Evolutionary conservation across 2,888 invertebrate species (phyloP), one percentile per base, ranked within the genome.

Genomic region (Mythimna loreyi): DNA sequence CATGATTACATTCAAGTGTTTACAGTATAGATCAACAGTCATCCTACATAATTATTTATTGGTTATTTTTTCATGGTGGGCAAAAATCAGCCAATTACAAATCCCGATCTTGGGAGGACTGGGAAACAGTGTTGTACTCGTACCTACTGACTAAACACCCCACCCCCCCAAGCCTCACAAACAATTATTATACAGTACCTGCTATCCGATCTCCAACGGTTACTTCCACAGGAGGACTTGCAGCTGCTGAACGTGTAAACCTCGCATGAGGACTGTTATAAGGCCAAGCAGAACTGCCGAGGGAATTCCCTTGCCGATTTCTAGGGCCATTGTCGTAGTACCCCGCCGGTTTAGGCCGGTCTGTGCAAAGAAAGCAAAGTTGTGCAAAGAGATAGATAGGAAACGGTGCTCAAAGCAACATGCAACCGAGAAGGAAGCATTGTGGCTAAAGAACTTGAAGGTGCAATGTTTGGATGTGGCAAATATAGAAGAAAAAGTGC

Each of bases 201-300:
- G 84, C 71, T 25, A 82, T 82, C 40, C 82, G 84, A 66, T 75
- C 50, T 16, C 64, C 82, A 40, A 82, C 57, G 21, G 73, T 64
- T 0, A 81, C 55, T 13, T 30, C 45, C 13, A 36, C 70, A 33
- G 75, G 40, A 3, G 67, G 40, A n/a, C 43, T 43, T 16, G 0
- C 59, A 11, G 66, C 30, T n/a, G 47, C 58, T 4, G 73, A 67
- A 0, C 82, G 79, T 2, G 21, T n/a, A 11, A 60, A 59, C 23
- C 84, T 78, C 11, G 47, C 40, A 25, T 56, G 43, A 36, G 40
- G 73, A n/a, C n/a, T n/a, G 21, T 68, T 50, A 56, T 79, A 64
- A 8, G 61, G 63, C 83, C 81, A 71, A 19, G 55, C 65, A 7
- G 73, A 47, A 49, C 63, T 53, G 9, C 53, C 59, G 49, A n/a